A percentile compares a stretch with the other conserved stretches of the same genome.
These are phyloP conservation scores for Anoplophora glabripennis DNA, from an alignment of 1,140 invertebrate genomes.

Conservation along the genomic window DNA sequence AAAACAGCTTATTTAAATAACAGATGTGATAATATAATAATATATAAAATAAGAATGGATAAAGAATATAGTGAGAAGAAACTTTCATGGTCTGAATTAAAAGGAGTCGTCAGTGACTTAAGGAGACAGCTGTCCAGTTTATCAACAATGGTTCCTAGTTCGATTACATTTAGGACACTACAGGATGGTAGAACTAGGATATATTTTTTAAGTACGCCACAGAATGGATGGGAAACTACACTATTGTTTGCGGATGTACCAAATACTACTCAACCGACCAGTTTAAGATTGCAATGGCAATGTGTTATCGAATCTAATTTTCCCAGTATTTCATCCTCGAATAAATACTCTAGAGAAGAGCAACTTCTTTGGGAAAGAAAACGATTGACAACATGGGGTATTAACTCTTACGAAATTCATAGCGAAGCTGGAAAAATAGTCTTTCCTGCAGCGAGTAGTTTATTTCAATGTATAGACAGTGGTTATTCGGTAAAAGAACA, in stretches of 20 bases:
- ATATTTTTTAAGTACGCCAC: constrained; percentile 84
- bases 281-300: constrained; percentile 63
- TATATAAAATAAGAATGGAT: constrained; percentile 21
- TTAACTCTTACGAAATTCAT: constrained; percentile 90
- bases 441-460: constrained; percentile 83
- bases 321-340: constrained; percentile 56
- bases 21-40: constrained; percentile 22
- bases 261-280: constrained; percentile 52
- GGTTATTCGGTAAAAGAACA: constrained; percentile 60
- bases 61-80: constrained; percentile 28
- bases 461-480: constrained; percentile 77
- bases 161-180: constrained; percentile 74
- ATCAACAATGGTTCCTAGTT: constrained; percentile 73
- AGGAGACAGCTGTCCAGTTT: constrained; percentile 72
- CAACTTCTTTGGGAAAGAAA: constrained; percentile 89
- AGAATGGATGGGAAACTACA: constrained; percentile 84
- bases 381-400: constrained; percentile 85
- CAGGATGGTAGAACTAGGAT: constrained; percentile 75
- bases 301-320: constrained; percentile 71
- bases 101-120: constrained; percentile 76
- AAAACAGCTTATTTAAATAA: constrained; percentile 16
- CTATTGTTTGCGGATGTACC: constrained; percentile 81
- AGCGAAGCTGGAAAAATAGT: constrained; percentile 77
- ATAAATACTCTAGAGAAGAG: constrained; percentile 76
- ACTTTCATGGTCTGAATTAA: constrained; percentile 74